Base-by-base conservation (phyloP, 2,797 vertebrate genomes). In the Gallinago solitaria region DNA sequence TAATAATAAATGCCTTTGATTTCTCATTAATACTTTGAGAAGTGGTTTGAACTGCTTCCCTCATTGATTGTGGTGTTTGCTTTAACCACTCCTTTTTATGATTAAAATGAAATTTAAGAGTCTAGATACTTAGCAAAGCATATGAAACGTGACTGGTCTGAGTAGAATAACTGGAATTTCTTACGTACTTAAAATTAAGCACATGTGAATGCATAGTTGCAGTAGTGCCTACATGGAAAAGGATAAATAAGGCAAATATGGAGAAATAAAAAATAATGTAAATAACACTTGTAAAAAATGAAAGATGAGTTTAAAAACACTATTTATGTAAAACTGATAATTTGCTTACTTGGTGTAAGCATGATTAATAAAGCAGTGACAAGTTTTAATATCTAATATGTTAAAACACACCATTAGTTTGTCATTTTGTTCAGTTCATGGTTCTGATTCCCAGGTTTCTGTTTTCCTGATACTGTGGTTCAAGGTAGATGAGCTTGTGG, bases 11-110 rank as follows among this genome's bases (percentile, higher is more conserved):
- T 39, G 30, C 16, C 39, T 93, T 74, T 91, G 21, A 70, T 85
- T 95, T 92, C 41, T 77, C 33, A 17, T 69, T 60, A 80, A 37
- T 69, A 43, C 35, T 67, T 76, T 37, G 43, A 74, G 79, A 92
- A 79, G 32, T 67, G 8, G 27, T 27, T 85, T 74, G 59, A 83
- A n/a, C 43, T 61, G 21, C 59, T 69, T 82, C 25, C 7, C 15
- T 13, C 13, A 7, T 33, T 68, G 45, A 54, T 79, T 63, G 16
- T 75, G 41, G 43, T 56, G 9, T 45, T 85, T 89, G 48, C 41
- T 77, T 81, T 83, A 81, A 63, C 37, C 28, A 23, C 12, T 86
- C 23, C 4, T 78, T 90, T 79, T 77, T 35, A 41, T 69, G 16
- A 75, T 30, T 82, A 57, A 54, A 73, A 37, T 5, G 23, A 47